Conservation (phyloP, 1,140 invertebrate genomes). For the Scylla paramamosain region DNA sequence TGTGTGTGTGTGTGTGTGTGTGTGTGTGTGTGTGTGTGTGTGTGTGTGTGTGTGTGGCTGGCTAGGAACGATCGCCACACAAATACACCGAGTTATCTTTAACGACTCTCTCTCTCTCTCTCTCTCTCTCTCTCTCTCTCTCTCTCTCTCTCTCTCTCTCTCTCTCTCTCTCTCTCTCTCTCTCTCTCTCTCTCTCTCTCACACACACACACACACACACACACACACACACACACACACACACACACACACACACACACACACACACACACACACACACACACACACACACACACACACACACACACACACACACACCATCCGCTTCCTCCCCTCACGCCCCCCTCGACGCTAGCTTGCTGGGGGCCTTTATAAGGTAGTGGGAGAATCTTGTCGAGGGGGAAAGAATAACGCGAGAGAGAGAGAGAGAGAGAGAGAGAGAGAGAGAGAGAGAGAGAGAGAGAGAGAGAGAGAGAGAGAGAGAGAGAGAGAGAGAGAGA, state of each 20-base stretch:
- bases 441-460: not conserved
- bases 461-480: not conserved
- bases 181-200: too few relatives aligned
- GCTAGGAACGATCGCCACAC: conserved; percentile 8
- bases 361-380: conserved; percentile 8
- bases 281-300: too few relatives aligned
- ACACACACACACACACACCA: too few relatives aligned
- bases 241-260: too few relatives aligned
- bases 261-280: too few relatives aligned
- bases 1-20: conserved; percentile 12
- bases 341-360: not conserved
- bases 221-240: too few relatives aligned
- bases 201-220: too few relatives aligned
- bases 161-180: too few relatives aligned
- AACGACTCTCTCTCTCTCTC: not conserved
- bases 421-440: conserved; percentile 26
- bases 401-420: not conserved
- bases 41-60: not conserved
- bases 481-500: conserved; percentile 26
- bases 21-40: conserved; percentile 19
- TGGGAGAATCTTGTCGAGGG: not conserved
- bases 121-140: not conserved
- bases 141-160: not conserved
- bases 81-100: conserved; percentile 12
- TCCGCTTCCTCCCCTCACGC: too few relatives aligned